These are phyloP conservation scores for Odontothrips loti DNA, from an alignment of 2,888 invertebrate species.

Conservation along the genomic window DNA sequence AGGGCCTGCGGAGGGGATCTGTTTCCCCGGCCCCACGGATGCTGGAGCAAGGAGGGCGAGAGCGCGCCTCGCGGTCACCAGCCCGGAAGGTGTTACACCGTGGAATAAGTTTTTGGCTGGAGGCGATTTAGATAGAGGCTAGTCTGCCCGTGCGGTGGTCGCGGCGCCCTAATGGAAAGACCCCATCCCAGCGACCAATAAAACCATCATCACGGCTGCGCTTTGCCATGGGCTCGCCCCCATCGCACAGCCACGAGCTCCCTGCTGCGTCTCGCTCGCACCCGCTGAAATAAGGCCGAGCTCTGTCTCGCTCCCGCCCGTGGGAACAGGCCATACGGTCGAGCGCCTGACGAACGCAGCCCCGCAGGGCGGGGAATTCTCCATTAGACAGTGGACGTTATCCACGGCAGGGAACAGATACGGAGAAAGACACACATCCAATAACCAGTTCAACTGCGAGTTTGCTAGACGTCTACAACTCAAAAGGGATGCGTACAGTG, in stretches of 20 bases:
- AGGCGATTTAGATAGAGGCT: not conserved
- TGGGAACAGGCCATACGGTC: too few relatives aligned
- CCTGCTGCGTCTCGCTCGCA: not conserved
- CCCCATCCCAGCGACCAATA: not conserved
- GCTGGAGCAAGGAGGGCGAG: not conserved
- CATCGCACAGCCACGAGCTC: not conserved
- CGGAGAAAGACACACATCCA: not conserved
- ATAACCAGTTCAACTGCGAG: too few relatives aligned
- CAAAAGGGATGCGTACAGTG: too few relatives aligned
- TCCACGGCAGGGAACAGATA: not conserved
- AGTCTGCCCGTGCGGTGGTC: not conserved
- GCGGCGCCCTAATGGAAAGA: conserved; percentile 15
- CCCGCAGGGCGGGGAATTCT: not conserved
- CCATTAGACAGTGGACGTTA: not conserved
- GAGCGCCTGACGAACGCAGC: not conserved
- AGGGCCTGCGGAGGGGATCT: not conserved
- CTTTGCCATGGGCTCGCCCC: not conserved
- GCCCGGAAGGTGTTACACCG: too few relatives aligned
- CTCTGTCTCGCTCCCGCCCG: too few relatives aligned
- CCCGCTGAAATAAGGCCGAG: not conserved
- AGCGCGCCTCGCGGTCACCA: not conserved
- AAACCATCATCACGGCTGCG: conserved; percentile 7
- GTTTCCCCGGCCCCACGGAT: not conserved
- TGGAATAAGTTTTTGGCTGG: not conserved
- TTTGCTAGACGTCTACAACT: not conserved